Evolutionary conservation across 2,888 invertebrate genomes (phyloP).

Genomic region (Antitype chi): DNA sequence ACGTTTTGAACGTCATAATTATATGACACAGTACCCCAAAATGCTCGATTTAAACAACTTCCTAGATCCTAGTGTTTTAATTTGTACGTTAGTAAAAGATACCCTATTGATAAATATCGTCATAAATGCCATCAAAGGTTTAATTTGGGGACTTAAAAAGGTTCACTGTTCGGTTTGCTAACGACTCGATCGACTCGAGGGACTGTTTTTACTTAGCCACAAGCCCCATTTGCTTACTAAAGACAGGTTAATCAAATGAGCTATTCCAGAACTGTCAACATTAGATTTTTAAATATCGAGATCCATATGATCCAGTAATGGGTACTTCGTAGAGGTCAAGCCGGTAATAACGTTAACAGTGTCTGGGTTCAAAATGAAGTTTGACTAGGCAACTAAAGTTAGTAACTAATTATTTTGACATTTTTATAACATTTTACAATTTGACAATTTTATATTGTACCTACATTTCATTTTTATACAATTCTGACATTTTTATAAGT

Average conservation of each 20-base stretch:
- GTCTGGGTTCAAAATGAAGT: neutral
- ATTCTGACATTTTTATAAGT: no score
- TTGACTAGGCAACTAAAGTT: neutral
- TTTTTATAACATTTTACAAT: no score
- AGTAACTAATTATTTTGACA: no score
- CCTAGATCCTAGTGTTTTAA: no score
- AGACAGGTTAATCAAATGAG: neutral
- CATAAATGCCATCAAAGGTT: neutral
- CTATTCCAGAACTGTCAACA: neutral
- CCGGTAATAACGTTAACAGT: neutral
- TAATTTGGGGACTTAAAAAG: neutral
- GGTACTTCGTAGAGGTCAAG: neutral
- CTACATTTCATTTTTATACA: no score
- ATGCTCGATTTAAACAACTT: no score
- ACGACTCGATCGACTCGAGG: no score
- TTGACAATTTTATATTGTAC: no score
- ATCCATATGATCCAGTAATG: neutral
- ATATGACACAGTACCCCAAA: neutral
- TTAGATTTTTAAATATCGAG: neutral
- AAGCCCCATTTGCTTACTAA: neutral
- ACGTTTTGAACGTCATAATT: neutral
- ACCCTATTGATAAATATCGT: neutral
- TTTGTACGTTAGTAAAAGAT: no score
- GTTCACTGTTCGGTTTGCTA: no score
- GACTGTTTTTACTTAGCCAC: no score